Conservation (phyloP, 2,797 vertebrate genomes). For the Paguma larvata region DNA sequence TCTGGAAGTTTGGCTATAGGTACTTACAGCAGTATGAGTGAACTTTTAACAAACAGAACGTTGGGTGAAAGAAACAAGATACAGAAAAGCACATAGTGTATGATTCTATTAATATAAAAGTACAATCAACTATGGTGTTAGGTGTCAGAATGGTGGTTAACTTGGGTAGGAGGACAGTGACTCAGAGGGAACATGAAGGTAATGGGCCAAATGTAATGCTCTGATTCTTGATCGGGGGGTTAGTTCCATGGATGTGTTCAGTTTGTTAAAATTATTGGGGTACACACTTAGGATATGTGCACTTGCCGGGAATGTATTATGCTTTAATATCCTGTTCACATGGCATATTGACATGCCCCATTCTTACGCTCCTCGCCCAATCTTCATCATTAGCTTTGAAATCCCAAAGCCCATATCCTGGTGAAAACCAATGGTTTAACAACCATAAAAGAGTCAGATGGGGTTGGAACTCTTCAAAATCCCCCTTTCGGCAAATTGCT, state of each 20-base stretch:
- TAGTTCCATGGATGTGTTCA: not conserved
- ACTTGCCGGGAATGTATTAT: not conserved
- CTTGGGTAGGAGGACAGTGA: not conserved
- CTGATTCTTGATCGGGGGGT: not conserved
- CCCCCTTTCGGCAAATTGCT: not conserved
- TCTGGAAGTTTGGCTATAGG: not conserved
- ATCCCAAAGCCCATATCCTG: not conserved
- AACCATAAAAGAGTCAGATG: not conserved
- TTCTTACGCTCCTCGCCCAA: not conserved
- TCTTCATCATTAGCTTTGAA: not conserved
- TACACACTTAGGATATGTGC: not conserved
- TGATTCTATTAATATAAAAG: not conserved
- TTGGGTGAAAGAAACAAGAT: not conserved
- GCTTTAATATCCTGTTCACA: not conserved
- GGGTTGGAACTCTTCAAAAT: not conserved
- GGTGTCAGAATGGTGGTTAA: not conserved
- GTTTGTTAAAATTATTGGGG: not conserved
- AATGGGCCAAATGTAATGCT: not conserved
- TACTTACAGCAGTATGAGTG: not conserved
- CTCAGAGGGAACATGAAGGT: not conserved
- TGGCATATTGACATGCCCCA: not conserved
- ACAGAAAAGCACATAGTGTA: not conserved
- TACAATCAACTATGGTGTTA: not conserved
- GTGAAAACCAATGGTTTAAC: not conserved
- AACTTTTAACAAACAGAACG: not conserved